phyloP scores from a whole-genome alignment of 2,113 vertebrate species.

The Choloepus hoffmanni region DNA sequence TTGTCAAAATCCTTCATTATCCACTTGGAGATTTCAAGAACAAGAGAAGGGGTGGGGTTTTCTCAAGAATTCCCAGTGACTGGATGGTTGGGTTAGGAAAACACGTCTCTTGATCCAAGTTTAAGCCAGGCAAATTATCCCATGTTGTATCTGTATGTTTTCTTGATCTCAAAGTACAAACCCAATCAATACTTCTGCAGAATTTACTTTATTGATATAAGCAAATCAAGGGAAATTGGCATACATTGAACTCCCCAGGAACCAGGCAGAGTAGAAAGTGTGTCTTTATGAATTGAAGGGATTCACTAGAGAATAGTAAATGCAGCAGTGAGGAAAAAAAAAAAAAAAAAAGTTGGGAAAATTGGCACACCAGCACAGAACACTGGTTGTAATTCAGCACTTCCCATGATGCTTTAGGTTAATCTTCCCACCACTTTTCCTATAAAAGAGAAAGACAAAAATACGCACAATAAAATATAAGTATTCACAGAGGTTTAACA shows the following conservation, averaged over 20 bases:
- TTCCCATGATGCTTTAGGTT: slow-evolving; percentile 75
- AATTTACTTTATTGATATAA: slow-evolving; percentile 76
- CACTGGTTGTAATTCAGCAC: slow-evolving; percentile 59
- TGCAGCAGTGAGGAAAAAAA: neutral
- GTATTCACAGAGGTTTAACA: neutral
- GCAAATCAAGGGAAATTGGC: neutral
- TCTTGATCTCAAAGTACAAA: slow-evolving; percentile 39
- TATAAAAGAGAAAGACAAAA: slow-evolving; percentile 60
- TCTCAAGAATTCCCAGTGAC: neutral
- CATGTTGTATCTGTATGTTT: neutral
- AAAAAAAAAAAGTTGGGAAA: neutral
- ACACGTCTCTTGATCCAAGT: neutral
- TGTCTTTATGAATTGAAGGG: neutral
- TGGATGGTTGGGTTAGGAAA: neutral
- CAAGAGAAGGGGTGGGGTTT: neutral
- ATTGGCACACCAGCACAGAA: neutral
- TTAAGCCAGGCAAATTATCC: neutral
- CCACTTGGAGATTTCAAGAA: neutral
- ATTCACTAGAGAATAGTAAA: slow-evolving; percentile 3
- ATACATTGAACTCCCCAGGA: neutral
- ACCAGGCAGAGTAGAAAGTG: neutral
- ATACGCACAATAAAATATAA: neutral
- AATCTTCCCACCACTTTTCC: slow-evolving; percentile 80
- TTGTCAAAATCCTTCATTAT: neutral
- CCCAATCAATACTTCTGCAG: slow-evolving; percentile 17